Percentiles rank a stretch among this genome's conserved stretches.
phyloP scores from a whole-genome alignment of 2,888 invertebrate species.

The Epistrophella euchroma region DNA sequence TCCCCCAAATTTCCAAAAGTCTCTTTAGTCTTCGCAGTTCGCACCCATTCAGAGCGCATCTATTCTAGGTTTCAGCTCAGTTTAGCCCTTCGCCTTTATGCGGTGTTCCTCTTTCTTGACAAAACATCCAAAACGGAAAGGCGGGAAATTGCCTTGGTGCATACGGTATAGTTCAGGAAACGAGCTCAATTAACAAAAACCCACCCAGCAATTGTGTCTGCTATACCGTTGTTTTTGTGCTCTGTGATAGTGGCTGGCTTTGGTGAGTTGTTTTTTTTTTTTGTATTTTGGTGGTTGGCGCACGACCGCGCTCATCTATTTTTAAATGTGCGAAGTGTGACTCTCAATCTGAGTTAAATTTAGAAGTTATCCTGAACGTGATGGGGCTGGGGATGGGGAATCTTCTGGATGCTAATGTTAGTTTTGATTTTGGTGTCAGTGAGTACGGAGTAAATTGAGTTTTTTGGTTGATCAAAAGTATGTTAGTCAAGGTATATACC shows the following conservation, averaged over 20 bases:
- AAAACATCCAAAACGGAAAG: slow-evolving; percentile 42
- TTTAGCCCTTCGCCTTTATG: slow-evolving; percentile 32
- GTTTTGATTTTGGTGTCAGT: slow-evolving; percentile 73
- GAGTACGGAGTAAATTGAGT: slow-evolving; percentile 48
- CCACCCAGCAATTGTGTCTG: slow-evolving; percentile 71
- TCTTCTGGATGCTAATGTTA: slow-evolving; percentile 25
- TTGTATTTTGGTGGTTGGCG: slow-evolving; percentile 66
- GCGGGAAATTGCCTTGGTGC: slow-evolving; percentile 59
- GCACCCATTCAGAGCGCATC: slow-evolving; percentile 40
- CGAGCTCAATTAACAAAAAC: slow-evolving; percentile 64
- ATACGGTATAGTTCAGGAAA: slow-evolving; percentile 65
- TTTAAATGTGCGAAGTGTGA: slow-evolving; percentile 57
- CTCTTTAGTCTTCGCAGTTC: slow-evolving; percentile 1
- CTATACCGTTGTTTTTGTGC: slow-evolving; percentile 20
- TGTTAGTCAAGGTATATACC: slow-evolving; percentile 46
- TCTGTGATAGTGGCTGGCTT: slow-evolving; percentile 16
- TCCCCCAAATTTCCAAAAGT: slow-evolving; percentile 57
- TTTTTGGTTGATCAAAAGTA: slow-evolving; percentile 6
- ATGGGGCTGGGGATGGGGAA: slow-evolving; percentile 42
- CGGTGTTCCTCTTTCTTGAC: slow-evolving; percentile 7
- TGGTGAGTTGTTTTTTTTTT: slow-evolving; percentile 56
- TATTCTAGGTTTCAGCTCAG: slow-evolving; percentile 4
- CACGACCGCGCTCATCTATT: slow-evolving; percentile 72
- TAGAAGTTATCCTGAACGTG: slow-evolving; percentile 77
- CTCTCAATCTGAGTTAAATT: slow-evolving; percentile 75